Percentiles rank a stretch among this genome's conserved stretches.
These are phyloP conservation scores for Crocallis elinguaria DNA, from an alignment of 2,888 invertebrate species.

Conservation along the genomic window DNA sequence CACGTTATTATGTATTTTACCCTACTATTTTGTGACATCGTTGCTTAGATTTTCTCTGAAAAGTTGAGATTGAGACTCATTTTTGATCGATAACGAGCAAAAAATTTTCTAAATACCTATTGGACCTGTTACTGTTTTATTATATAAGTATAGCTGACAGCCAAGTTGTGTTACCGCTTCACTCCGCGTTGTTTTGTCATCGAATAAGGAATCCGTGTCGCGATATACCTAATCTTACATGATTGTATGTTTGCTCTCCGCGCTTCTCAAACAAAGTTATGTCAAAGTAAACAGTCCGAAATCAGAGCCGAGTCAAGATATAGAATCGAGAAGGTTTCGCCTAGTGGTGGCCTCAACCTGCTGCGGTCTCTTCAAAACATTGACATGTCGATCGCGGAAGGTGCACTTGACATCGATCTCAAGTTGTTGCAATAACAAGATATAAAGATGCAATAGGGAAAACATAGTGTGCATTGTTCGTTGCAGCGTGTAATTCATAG, in stretches of 20 bases:
- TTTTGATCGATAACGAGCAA: no score
- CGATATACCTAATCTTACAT: slow-evolving; percentile 3
- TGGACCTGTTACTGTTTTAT: no score
- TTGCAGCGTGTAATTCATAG: slow-evolving; percentile 8
- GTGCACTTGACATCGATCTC: not conserved
- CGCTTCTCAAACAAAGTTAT: slow-evolving; percentile 21
- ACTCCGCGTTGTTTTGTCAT: no score
- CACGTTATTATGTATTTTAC: no score
- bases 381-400: no score
- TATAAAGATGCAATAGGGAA: not conserved
- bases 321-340: slow-evolving; percentile 1
- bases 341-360: slow-evolving; percentile 11
- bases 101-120: no score
- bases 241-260: slow-evolving; percentile 16
- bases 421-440: no score
- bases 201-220: slow-evolving; percentile 7
- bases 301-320: slow-evolving; percentile 10
- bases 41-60: no score
- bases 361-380: not conserved
- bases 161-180: no score
- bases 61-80: no score
- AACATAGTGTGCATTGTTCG: not conserved
- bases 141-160: no score
- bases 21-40: no score
- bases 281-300: slow-evolving; percentile 22